Conservation (phyloP, 1,140 invertebrate species). For the Berghia stephanieae region DNA sequence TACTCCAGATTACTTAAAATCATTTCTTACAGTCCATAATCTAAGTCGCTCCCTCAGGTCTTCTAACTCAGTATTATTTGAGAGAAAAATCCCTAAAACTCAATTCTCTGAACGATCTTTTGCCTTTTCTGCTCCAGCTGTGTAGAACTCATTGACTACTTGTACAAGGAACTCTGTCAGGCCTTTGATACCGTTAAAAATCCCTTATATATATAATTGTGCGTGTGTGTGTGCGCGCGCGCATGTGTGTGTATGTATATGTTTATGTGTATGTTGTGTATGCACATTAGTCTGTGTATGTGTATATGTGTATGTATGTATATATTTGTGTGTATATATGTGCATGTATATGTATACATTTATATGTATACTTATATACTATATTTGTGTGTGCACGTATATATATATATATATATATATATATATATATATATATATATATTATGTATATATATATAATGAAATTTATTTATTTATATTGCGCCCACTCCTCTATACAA, state of each 20-base stretch:
- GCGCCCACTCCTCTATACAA: no score
- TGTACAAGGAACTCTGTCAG: not conserved
- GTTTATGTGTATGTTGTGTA: not conserved
- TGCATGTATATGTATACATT: not conserved
- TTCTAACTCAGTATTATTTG: no score
- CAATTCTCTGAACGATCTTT: no score
- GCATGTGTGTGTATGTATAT: constrained; percentile 1
- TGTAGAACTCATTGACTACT: no score
- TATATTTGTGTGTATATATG: not conserved
- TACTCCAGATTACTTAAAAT: no score
- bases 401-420: not conserved
- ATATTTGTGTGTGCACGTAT: not conserved
- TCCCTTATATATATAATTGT: not conserved
- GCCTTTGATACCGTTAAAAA: not conserved
- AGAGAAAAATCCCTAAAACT: no score
- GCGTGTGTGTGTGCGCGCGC: not conserved
- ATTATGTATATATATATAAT: no score
- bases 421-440: not conserved
- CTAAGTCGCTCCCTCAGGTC: no score
- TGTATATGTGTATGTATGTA: not conserved
- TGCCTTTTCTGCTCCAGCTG: no score
- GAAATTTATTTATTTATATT: no score
- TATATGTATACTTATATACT: not conserved
- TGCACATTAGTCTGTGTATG: not conserved
- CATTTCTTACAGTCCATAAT: no score